A percentile compares a stretch with the other conserved stretches of the same genome.
Evolutionary conservation across 2,113 vertebrate genomes (phyloP).

Genomic region (Zosterops borbonicus): DNA sequence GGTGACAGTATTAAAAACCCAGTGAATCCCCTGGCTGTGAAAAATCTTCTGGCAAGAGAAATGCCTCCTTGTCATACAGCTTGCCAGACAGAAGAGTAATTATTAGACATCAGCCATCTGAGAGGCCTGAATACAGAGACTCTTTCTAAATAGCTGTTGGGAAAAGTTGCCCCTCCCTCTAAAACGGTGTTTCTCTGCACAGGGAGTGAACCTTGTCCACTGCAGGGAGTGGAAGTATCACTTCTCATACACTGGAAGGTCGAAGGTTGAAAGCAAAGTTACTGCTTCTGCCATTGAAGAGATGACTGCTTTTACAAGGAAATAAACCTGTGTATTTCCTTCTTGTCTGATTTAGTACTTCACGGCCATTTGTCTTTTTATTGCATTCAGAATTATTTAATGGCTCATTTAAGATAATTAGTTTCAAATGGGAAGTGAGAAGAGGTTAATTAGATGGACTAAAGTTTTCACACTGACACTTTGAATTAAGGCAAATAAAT

Average conservation of each 20-base stretch:
- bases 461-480: constrained; percentile 48
- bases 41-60: not conserved
- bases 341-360: not conserved
- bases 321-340: not conserved
- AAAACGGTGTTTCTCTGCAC: not conserved
- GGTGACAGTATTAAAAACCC: not conserved
- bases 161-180: not conserved
- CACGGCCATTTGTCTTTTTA: constrained; percentile 13
- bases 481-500: constrained; percentile 46
- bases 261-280: not conserved
- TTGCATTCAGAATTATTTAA: constrained; percentile 49
- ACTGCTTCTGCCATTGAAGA: not conserved
- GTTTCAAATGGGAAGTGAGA: constrained; percentile 52
- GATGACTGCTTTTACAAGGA: constrained; percentile 15
- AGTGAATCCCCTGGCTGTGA: not conserved
- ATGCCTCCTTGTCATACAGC: not conserved
- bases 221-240: not conserved
- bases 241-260: not conserved
- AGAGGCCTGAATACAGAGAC: not conserved
- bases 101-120: not conserved
- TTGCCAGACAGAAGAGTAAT: not conserved
- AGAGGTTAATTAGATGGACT: constrained; percentile 43
- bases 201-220: not conserved
- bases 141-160: not conserved
- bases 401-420: constrained; percentile 52